phyloP scores from a whole-genome alignment of 2,888 invertebrate genomes.

The Xestia rhomboidea region DNA sequence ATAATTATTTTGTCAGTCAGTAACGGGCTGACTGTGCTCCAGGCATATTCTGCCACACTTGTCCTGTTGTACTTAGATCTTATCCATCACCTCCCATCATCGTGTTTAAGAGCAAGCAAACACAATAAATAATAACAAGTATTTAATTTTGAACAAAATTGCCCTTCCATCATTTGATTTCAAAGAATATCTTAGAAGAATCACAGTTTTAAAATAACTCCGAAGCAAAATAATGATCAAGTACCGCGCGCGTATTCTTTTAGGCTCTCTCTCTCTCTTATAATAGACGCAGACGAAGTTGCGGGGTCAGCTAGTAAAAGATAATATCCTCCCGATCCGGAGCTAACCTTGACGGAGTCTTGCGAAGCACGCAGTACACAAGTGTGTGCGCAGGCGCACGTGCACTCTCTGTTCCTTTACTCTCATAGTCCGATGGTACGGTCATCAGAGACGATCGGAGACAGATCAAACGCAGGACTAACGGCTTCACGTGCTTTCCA shows the following conservation, averaged over 20 bases:
- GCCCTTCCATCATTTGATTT: too few relatives aligned
- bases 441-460: neutral
- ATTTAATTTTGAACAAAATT: too few relatives aligned
- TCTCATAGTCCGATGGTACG: neutral
- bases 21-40: neutral
- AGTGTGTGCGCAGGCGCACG: neutral
- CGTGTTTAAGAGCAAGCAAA: neutral
- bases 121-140: neutral
- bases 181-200: too few relatives aligned
- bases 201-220: too few relatives aligned
- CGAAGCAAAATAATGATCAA: too few relatives aligned
- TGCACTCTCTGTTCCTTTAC: neutral
- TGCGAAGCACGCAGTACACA: neutral
- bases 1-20: too few relatives aligned
- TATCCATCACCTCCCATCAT: too few relatives aligned
- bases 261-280: too few relatives aligned
- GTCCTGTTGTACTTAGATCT: too few relatives aligned
- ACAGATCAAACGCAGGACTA: neutral
- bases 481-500: neutral
- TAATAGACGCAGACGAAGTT: too few relatives aligned
- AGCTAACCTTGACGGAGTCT: neutral
- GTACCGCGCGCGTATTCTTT: too few relatives aligned
- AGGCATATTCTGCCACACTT: neutral
- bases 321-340: neutral
- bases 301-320: too few relatives aligned